phyloP scores from a whole-genome alignment of 2,888 invertebrate genomes.

The Chrysodeixis includens region DNA sequence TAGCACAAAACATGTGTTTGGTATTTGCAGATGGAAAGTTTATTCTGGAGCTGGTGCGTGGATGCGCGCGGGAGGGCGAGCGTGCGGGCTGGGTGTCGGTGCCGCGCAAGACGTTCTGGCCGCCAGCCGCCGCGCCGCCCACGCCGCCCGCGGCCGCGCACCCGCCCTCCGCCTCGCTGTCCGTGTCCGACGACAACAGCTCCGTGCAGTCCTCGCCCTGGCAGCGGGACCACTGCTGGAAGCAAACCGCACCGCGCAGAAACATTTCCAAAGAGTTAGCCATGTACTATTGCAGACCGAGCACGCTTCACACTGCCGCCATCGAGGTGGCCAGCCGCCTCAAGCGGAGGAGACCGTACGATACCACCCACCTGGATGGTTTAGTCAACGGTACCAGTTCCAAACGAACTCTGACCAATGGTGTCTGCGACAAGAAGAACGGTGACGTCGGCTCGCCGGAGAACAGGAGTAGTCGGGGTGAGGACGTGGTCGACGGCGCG shows the following conservation, averaged over 20 bases:
- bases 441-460: conserved; percentile 73
- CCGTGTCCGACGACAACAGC: conserved; percentile 97
- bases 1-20: conserved; percentile 32
- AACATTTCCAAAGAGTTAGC: conserved; percentile 93
- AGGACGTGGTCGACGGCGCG: conserved; percentile 74
- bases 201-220: conserved; percentile 97
- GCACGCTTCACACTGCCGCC: conserved; percentile 81
- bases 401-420: conserved; percentile 68
- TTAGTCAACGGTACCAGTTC: conserved; percentile 65
- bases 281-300: conserved; percentile 91
- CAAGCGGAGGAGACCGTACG: conserved; percentile 92
- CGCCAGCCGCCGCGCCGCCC: conserved; percentile 92
- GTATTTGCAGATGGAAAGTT: conserved; percentile 94
- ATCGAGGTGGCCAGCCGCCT: conserved; percentile 81
- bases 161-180: conserved; percentile 93
- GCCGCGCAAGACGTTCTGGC: conserved; percentile 96
- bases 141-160: conserved; percentile 87
- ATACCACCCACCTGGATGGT: conserved; percentile 72
- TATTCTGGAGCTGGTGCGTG: conserved; percentile 93
- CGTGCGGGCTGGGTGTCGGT: conserved; percentile 96
- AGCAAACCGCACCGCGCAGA: conserved; percentile 93
- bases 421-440: conserved; percentile 74
- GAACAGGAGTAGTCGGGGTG: conserved; percentile 64
- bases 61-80: conserved; percentile 91
- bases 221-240: conserved; percentile 97